Evolutionary conservation across 53 echinoderm and acorn worm species (phyloP).

Genomic region (Temnopleurus reevesii): DNA sequence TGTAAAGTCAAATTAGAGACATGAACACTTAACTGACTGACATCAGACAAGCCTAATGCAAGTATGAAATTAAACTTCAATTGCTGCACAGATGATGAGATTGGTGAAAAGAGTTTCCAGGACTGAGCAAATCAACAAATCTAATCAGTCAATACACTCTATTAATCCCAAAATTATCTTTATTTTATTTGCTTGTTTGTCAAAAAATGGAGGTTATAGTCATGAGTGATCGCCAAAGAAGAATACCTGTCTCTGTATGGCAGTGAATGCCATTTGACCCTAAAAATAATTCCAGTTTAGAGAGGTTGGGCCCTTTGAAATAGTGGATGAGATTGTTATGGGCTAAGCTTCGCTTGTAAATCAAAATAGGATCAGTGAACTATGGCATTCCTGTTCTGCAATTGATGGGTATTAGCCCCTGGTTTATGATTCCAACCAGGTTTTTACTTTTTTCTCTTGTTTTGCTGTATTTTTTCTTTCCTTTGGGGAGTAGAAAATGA

Average conservation of each 20-base stretch:
- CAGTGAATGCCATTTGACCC: not conserved
- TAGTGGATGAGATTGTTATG: not conserved
- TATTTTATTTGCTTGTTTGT: not conserved
- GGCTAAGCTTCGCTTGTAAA: not conserved
- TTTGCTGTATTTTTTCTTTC: not conserved
- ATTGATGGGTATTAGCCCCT: not conserved
- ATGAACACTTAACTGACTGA: no score
- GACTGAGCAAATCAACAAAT: no score
- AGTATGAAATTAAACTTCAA: no score
- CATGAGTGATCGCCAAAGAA: not conserved
- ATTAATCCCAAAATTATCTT: not conserved
- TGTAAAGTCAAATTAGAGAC: no score
- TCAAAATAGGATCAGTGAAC: not conserved
- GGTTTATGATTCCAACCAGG: not conserved
- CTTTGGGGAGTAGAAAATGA: not conserved
- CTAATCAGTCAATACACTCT: no score
- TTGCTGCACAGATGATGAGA: no score
- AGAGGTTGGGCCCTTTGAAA: conserved; percentile 6
- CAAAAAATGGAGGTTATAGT: not conserved
- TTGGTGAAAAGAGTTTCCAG: no score
- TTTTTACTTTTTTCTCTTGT: not conserved
- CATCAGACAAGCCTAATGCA: no score
- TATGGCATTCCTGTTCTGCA: conserved; percentile 7
- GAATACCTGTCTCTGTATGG: not conserved
- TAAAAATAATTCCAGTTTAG: not conserved